Percentiles rank a stretch among this genome's conserved stretches.
These are phyloP conservation scores for Craseonycteris thonglongyai DNA, from an alignment of 2,113 vertebrate species.

Conservation along the genomic window DNA sequence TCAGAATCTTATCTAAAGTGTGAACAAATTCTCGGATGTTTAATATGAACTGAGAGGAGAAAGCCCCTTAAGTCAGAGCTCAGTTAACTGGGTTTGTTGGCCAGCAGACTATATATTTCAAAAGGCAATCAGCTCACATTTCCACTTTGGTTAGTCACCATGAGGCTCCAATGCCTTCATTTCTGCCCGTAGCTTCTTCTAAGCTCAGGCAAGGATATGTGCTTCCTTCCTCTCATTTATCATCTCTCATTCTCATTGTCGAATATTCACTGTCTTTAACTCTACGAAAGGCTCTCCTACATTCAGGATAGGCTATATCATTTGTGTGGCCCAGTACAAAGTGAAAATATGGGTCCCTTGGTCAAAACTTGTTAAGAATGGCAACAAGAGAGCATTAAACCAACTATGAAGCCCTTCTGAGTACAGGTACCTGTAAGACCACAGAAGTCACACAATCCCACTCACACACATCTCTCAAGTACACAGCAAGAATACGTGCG, in stretches of 20 bases:
- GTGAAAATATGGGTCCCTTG: too few relatives aligned
- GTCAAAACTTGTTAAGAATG: neutral
- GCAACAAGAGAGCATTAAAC: accelerated
- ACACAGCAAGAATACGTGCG: neutral
- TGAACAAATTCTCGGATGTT: neutral
- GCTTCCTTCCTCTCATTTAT: neutral
- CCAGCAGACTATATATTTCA: neutral
- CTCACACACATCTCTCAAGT: accelerated
- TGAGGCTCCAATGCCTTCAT: neutral
- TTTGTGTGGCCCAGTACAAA: neutral
- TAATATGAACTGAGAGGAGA: neutral
- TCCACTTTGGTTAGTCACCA: neutral
- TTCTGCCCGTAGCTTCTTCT: neutral
- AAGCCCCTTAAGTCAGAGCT: neutral
- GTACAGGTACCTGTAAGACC: accelerated
- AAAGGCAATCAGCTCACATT: neutral
- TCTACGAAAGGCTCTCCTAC: neutral
- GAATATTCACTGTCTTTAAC: neutral
- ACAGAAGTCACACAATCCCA: accelerated
- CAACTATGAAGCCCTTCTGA: accelerated
- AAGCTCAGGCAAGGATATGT: neutral
- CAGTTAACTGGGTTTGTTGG: neutral
- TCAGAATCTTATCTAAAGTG: neutral
- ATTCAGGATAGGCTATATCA: too few relatives aligned
- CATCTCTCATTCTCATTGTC: neutral